Conservation (phyloP, 2,113 vertebrate species). For the Athene cunicularia region DNA sequence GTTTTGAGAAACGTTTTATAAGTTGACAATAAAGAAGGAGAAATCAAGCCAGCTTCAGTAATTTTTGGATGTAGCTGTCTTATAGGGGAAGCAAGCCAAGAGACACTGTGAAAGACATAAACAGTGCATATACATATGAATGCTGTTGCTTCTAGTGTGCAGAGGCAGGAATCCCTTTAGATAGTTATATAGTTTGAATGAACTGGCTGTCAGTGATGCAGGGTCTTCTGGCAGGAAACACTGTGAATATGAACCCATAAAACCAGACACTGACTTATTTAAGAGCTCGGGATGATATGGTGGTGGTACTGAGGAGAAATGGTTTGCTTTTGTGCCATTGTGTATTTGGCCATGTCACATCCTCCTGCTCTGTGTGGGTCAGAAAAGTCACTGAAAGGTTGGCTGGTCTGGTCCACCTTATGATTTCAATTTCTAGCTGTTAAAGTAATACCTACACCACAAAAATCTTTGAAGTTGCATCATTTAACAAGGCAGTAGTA, state of each 20-base stretch:
- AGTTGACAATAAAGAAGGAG: constrained; percentile 24
- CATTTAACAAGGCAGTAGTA: background rate
- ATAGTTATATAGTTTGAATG: background rate
- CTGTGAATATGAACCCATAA: background rate
- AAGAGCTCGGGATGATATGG: rapidly evolving
- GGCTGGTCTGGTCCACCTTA: background rate
- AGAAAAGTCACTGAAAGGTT: background rate
- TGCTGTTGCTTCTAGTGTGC: background rate
- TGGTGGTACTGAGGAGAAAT: background rate
- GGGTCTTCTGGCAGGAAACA: rapidly evolving
- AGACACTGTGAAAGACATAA: background rate
- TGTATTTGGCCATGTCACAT: background rate
- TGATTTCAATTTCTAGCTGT: background rate
- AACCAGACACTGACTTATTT: background rate
- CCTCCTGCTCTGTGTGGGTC: background rate
- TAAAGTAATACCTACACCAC: background rate
- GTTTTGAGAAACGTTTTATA: constrained; percentile 9
- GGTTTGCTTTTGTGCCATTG: background rate
- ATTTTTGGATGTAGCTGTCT: constrained; percentile 6
- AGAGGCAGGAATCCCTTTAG: background rate
- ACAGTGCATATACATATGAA: background rate
- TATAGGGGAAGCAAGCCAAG: background rate
- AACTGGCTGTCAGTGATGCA: background rate
- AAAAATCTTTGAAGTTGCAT: background rate
- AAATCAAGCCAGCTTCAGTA: constrained; percentile 4